Conservation (phyloP, 2,113 vertebrate genomes). For the Pavo muticus region DNA sequence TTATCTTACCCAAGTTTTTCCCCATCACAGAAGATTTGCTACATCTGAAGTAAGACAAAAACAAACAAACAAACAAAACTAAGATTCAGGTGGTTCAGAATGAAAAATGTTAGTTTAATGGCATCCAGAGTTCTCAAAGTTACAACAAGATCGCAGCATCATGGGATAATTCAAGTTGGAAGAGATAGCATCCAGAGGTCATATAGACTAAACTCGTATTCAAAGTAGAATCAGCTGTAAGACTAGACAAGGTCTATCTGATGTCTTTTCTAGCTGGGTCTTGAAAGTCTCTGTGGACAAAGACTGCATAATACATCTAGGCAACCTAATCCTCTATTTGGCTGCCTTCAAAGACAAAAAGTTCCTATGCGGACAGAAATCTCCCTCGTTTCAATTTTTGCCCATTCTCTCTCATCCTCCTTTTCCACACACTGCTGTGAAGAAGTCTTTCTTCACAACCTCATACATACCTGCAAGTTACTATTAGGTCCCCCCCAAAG, state of each 20-base stretch:
- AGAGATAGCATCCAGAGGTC: not conserved
- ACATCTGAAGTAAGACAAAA: not conserved
- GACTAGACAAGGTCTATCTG: not conserved
- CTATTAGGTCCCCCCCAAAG: not conserved
- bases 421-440: not conserved
- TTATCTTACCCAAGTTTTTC: not conserved
- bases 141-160: not conserved
- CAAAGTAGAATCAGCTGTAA: not conserved
- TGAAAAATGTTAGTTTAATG: not conserved
- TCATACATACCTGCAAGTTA: fast-evolving
- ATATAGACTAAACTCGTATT: not conserved
- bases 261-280: not conserved
- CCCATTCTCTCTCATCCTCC: not conserved
- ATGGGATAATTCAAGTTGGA: not conserved
- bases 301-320: not conserved
- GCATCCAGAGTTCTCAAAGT: not conserved
- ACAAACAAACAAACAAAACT: not conserved
- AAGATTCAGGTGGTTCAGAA: fast-evolving
- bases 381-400: not conserved
- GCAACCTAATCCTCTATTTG: not conserved
- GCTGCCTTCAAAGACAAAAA: not conserved
- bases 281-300: not conserved
- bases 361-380: not conserved
- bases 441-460: not conserved
- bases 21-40: not conserved